Evolutionary conservation across 2,113 vertebrate genomes (phyloP).

Genomic region (Nothobranchius furzeri): DNA sequence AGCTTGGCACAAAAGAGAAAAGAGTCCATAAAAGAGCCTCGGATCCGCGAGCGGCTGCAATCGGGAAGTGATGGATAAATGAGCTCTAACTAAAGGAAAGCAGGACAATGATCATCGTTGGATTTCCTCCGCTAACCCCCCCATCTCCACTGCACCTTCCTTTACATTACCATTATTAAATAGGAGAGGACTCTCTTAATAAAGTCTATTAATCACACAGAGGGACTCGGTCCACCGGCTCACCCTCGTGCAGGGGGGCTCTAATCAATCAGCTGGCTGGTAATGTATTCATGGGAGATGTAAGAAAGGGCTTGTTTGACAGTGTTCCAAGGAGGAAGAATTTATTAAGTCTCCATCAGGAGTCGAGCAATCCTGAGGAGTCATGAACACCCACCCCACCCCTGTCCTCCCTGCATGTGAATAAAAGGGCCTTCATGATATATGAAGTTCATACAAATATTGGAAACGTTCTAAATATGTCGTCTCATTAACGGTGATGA

Average conservation of each 20-base stretch:
- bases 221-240: constrained; percentile 77
- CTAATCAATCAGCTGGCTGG: constrained; percentile 79
- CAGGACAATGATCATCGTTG: constrained; percentile 69
- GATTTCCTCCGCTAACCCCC: constrained; percentile 53
- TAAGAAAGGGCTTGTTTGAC: constrained; percentile 81
- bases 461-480: constrained; percentile 77
- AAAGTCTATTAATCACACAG: constrained; percentile 84
- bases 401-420: constrained; percentile 34
- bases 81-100: constrained; percentile 50
- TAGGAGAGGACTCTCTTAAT: constrained; percentile 81
- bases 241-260: constrained; percentile 72
- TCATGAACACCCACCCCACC: constrained; percentile 41
- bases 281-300: constrained; percentile 81
- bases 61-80: constrained; percentile 66
- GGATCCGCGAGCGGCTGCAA: constrained; percentile 53
- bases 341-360: constrained; percentile 79
- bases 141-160: constrained; percentile 42
- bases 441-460: constrained; percentile 74
- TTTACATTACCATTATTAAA: constrained; percentile 82
- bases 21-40: constrained; percentile 54
- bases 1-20: constrained; percentile 44
- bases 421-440: constrained; percentile 63
- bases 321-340: constrained; percentile 81
- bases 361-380: constrained; percentile 62
- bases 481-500: constrained; percentile 76